Evolutionary conservation across 2,888 invertebrate species (phyloP), one percentile per base, ranked within the genome.

Genomic region (Andrena camellia): DNA sequence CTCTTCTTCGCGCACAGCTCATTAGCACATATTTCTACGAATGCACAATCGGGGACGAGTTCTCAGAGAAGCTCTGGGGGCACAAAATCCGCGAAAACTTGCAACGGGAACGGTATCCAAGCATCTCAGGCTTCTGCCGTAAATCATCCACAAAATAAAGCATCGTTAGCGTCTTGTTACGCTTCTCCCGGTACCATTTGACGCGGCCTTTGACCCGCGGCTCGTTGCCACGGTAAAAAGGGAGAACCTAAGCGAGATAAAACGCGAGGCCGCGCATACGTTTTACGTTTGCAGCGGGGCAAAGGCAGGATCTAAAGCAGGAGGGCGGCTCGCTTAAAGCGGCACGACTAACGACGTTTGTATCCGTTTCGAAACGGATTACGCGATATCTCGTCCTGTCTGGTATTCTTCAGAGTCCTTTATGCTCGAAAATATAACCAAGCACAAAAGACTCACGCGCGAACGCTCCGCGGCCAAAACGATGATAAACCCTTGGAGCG

Each of bases 291-390:
- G 17, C n/a, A 29, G 7, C 29, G 60, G 7, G 50, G 64, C n/a
- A 60, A 26, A 50, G 6, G 20, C 54, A 13, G 35, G 59, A 26
- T 63, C 42, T 13, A 42, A 54, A 67, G 57, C 31, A 69, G 57
- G 20, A 64, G 78, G 35, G 23, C 29, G 79, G 23, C 33, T 57
- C 29, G n/a, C 5, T 73, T 67, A 60, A 66, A 78, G 66, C 29
- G 35, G 26, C 33, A 23, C 33, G 48, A 8, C 23, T 78, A 78
- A 78, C 78, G 26, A 78, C 57, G 63, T 64, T 70, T 48, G 63
- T 69, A 57, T 33, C 33, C 67, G n/a, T 62, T 68, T 63, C 42
- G 48, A n/a, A 31, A 52, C 10, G 20, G 54, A 69, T 69, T 59
- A 42, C 42, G 20, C 35, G 33, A 59, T 69, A 35, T 72, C 50